A percentile compares a stretch with the other conserved stretches of the same genome.
These are phyloP conservation scores for Cacatua alba DNA, from an alignment of 2,113 vertebrate genomes.

Conservation along the genomic window DNA sequence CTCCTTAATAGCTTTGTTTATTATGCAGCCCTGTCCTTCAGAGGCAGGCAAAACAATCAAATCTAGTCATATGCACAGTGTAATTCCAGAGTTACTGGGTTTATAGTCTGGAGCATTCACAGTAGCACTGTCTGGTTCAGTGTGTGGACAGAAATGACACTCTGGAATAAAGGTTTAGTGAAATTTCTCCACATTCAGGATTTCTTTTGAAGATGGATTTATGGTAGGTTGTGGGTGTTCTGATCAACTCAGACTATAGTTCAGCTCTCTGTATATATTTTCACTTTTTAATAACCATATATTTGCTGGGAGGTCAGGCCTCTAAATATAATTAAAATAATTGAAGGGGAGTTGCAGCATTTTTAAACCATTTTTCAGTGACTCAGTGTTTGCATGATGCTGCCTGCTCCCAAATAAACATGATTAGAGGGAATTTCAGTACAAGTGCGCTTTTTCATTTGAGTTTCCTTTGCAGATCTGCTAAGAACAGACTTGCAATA, in stretches of 20 bases:
- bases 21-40: not conserved
- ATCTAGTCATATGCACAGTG: not conserved
- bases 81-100: not conserved
- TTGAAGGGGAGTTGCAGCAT: not conserved
- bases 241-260: not conserved
- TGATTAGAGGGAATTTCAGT: conserved; percentile 59
- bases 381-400: not conserved
- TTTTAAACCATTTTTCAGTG: conserved; percentile 14
- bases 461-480: conserved; percentile 34
- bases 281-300: not conserved
- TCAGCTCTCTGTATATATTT: not conserved
- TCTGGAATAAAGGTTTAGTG: not conserved
- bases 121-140: not conserved
- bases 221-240: not conserved
- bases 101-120: not conserved
- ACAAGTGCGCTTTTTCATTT: conserved; percentile 55
- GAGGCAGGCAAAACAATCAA: not conserved
- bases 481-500: conserved; percentile 52
- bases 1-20: not conserved
- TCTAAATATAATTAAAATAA: conserved; percentile 11
- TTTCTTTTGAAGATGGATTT: not conserved
- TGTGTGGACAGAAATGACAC: not conserved
- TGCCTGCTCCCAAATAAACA: not conserved
- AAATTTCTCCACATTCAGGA: not conserved
- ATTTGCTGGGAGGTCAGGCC: not conserved